Conservation (phyloP, 2,888 invertebrate genomes). For the Mesorhabditis belari region DNA sequence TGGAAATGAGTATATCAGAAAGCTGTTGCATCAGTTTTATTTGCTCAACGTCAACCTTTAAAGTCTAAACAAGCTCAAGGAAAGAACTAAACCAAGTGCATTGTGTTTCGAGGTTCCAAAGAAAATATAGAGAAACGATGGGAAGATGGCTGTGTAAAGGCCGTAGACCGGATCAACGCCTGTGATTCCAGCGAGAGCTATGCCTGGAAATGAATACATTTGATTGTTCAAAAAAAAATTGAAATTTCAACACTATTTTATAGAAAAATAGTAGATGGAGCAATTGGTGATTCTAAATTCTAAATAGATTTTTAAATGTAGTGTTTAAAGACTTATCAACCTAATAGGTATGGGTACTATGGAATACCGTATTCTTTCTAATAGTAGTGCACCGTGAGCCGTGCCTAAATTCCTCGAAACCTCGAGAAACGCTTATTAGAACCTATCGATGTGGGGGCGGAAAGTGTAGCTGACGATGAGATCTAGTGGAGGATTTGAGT, state of each 20-base stretch:
- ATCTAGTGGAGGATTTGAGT: too few relatives aligned
- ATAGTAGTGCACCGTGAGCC: too few relatives aligned
- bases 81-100: slow-evolving; percentile 29
- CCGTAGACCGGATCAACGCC: slow-evolving; percentile 51
- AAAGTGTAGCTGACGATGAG: too few relatives aligned
- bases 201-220: slow-evolving; percentile 25
- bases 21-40: neutral
- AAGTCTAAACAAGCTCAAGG: neutral
- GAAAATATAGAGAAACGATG: slow-evolving; percentile 49
- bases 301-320: too few relatives aligned
- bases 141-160: slow-evolving; percentile 50
- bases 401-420: too few relatives aligned
- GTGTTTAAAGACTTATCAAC: too few relatives aligned
- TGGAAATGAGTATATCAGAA: slow-evolving; percentile 2
- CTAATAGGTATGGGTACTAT: too few relatives aligned
- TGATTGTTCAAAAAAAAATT: neutral
- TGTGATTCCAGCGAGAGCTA: slow-evolving; percentile 48
- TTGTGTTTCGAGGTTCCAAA: slow-evolving; percentile 51
- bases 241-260: too few relatives aligned
- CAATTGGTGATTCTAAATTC: slow-evolving; percentile 1
- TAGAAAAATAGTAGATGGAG: slow-evolving; percentile 1
- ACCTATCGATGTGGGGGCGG: too few relatives aligned
- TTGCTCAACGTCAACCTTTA: neutral
- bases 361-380: too few relatives aligned
- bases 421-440: too few relatives aligned